Evolutionary conservation across 2,113 vertebrate species (phyloP), one percentile per base, ranked within the genome.

Genomic region (Trogon surrucura): DNA sequence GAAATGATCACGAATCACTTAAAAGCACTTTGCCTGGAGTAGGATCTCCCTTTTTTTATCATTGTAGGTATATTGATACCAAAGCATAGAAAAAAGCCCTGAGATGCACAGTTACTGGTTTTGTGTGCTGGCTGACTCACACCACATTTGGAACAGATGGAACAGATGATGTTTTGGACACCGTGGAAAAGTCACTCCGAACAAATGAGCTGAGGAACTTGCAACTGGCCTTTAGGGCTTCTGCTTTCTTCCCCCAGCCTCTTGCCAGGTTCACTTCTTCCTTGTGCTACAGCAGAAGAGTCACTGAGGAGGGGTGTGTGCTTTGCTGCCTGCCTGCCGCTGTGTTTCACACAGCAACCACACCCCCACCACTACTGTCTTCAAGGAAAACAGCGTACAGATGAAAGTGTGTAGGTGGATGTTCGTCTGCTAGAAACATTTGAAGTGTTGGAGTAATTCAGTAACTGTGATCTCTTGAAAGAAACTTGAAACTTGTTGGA

Each of bases 401-500:
- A 82, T 71, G 36, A 61, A 86, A 94, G 26, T 0, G 0, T 32
- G 41, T 64, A 88, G 80, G 88, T 88, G 67, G 88, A 44, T 0
- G 1, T 80, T 90, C 67, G 22, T 91, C 75, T 96, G 82, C 85
- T 91, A 67, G 67, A 88, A 95, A 51, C 77, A 74, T 90, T 78
- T 80, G 61, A 86, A 77, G 80, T 64, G 75, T 26, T 86, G 72
- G 93, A 91, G 69, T 91, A 91, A 89, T 90, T 81, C 75, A 84
- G 85, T 90, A 86, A 84, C 80, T 94, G 64, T 29, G 72, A 94
- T 92, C 83, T 94, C 56, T 65, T 96, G 64, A 94, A 94, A 96
- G 95, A 81, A 95, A 96, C 72, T 72, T 61, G 65, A 96, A 94
- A 91, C 92, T 86, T 75, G 65, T 50, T 96, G 92, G 93, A 95